Base-by-base conservation (phyloP, 2,113 vertebrate species). In the Pelmatolapia mariae region DNA sequence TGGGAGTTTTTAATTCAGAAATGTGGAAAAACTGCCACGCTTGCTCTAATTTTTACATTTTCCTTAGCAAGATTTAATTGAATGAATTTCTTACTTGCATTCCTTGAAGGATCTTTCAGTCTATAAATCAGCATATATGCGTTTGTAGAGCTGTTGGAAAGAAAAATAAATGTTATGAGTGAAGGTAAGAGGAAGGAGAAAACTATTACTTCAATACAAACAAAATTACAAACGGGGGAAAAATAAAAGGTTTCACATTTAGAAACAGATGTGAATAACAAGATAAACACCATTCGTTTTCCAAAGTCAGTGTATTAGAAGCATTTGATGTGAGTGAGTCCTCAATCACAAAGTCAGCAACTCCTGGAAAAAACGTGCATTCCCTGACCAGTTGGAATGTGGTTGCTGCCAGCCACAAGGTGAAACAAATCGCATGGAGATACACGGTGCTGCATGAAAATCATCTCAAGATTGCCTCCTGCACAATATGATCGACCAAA, bases 41-140 rank as follows among this genome's bases (percentile, higher is more conserved):
- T 26, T 76, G 43, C 10, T 47, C 22, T 73, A 45, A 82, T 43
- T 16, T 82, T 13, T 68, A 38, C 22, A 11, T 59, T 63, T 66
- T 18, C 5, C 13, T n/a, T 11, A 4, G 38, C 15, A 88, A 22
- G 12, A 83, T 15, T 68, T 45, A 50, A 80, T 1, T 43, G 2
- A 87, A 52, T 33, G 1, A 2, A 66, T 86, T 47, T 95, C 98
- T 97, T 98, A 99, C 99, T 99, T 97, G 99, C 96, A 96, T 99
- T 99, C 96, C 97, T 97, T 57, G 96, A 94, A 86, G 97, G 93
- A 93, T 99, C 98, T 95, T 99, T 99, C 93, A 99, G 93, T 95
- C 99, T 98, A 89, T 99, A 99, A 93, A 99, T 99, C 89, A 99
- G 97, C 99, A 99, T 99, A 89, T 99, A 99, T 10, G 98, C 99